phyloP scores from a whole-genome alignment of 2,888 invertebrate genomes.

The Epistrophella euchroma region DNA sequence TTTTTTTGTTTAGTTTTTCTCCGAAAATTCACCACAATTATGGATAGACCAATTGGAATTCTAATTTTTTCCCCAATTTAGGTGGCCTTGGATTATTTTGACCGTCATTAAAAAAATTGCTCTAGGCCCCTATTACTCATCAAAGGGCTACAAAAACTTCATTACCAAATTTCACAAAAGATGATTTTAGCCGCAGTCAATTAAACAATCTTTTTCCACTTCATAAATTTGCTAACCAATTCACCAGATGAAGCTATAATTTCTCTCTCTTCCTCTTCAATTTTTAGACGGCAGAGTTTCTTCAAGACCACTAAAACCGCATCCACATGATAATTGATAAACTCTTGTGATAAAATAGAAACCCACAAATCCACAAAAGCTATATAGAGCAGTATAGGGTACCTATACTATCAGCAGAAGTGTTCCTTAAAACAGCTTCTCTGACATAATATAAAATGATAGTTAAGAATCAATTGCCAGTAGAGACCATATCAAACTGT shows the following conservation, averaged over 20 bases:
- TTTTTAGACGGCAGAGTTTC: conserved; percentile 11
- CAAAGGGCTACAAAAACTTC: not conserved
- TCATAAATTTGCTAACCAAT: not conserved
- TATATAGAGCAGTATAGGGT: not conserved
- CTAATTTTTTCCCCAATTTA: too few species aligned
- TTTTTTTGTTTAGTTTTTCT: too few species aligned
- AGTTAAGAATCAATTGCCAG: conserved; percentile 37
- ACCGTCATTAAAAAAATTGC: not conserved
- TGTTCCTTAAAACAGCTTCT: not conserved
- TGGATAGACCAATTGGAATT: too few species aligned
- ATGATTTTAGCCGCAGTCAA: conserved; percentile 30
- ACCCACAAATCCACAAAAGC: conserved; percentile 16
- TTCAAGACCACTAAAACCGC: conserved; percentile 47
- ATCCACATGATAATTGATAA: conserved; percentile 60
- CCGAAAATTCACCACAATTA: too few species aligned
- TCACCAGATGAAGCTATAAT: not conserved
- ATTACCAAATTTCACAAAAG: conserved; percentile 20
- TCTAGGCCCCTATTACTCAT: not conserved
- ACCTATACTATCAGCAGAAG: not conserved
- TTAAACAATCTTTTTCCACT: conserved; percentile 27
- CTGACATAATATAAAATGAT: conserved; percentile 21
- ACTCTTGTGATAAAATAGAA: conserved; percentile 35
- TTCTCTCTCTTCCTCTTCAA: not conserved
- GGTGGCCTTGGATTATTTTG: too few species aligned
- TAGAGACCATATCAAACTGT: not conserved